Evolutionary conservation across 2,888 invertebrate genomes (phyloP), one percentile per base, ranked within the genome.

Genomic region (Eilema depressum): DNA sequence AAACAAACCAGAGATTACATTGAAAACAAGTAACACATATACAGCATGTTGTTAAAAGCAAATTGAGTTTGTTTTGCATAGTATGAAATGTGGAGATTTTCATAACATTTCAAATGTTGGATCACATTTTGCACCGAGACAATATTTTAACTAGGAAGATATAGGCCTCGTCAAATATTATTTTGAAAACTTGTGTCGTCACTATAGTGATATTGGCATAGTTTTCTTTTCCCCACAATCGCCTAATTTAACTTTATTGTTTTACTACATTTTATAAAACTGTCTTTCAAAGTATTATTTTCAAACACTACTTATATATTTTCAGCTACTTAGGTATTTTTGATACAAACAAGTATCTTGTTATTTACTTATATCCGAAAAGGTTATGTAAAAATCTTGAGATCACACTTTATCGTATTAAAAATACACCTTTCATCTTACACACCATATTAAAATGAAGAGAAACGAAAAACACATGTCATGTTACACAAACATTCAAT

Each of bases 401-500:
- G 63, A 66, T 59, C 65, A 28, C 57, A 71, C 47, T 76, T 59
- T 57, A 64, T 69, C 5, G 59, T 67, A 62, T 64, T 70, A 62
- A 75, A 74, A 75, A 70, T 73, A 66, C 70, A 85, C 80, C 74
- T 77, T 74, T 79, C 78, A 76, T 77, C 78, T 84, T 84, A 85
- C 80, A 82, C 75, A 81, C 79, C 76, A 83, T 84, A 86, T 87
- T 86, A 81, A 87, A 87, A 85, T 86, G 84, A 86, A 86, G 85
- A 85, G 85, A 87, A 87, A 87, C 84, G 82, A 83, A 81, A 84
- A 83, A 82, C 84, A 83, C 83, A 85, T 82, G 83, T 84, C 76
- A 82, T 83, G 77, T 77, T 77, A 85, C 82, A 85, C 83, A 90
- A 89, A 90, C 86, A 86, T 80, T 83, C 83, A 87, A 84, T 86